phyloP scores from a whole-genome alignment of 2,888 invertebrate genomes.

The Dryocosmus kuriphilus region DNA sequence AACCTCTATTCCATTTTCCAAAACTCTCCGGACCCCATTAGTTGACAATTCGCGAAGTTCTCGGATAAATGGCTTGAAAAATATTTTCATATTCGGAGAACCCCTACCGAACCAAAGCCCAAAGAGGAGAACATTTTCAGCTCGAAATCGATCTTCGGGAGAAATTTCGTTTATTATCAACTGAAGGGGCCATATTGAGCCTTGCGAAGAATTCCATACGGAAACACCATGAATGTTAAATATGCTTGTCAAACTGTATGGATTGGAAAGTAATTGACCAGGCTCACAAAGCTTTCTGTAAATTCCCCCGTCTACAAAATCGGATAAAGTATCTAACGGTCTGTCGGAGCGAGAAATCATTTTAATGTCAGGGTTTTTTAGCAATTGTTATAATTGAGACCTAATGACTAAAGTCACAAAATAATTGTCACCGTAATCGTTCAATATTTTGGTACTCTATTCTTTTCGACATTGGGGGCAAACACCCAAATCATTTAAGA shows the following conservation, averaged over 20 bases:
- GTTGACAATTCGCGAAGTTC: background rate
- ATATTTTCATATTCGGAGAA: conserved; percentile 11
- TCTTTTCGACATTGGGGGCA: no score
- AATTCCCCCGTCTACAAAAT: conserved; percentile 22
- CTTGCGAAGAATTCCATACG: background rate
- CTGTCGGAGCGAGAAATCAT: background rate
- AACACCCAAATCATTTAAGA: no score
- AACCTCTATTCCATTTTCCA: no score
- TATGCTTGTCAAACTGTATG: background rate
- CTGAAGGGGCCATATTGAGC: conserved; percentile 13
- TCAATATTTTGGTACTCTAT: no score
- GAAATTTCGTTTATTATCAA: conserved; percentile 1
- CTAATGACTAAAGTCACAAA: background rate
- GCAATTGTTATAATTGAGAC: background rate
- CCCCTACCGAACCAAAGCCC: conserved; percentile 9
- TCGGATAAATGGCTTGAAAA: background rate
- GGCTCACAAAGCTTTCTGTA: background rate
- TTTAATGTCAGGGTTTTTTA: background rate
- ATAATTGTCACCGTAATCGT: conserved; percentile 14
- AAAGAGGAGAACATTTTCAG: background rate
- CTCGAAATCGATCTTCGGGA: conserved; percentile 18
- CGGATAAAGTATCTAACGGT: background rate
- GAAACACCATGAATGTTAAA: conserved; percentile 13
- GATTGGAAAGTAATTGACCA: background rate
- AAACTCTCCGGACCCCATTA: no score